These are phyloP conservation scores for Eupeodes corollae DNA, from an alignment of 1,140 invertebrate species.

Conservation along the genomic window DNA sequence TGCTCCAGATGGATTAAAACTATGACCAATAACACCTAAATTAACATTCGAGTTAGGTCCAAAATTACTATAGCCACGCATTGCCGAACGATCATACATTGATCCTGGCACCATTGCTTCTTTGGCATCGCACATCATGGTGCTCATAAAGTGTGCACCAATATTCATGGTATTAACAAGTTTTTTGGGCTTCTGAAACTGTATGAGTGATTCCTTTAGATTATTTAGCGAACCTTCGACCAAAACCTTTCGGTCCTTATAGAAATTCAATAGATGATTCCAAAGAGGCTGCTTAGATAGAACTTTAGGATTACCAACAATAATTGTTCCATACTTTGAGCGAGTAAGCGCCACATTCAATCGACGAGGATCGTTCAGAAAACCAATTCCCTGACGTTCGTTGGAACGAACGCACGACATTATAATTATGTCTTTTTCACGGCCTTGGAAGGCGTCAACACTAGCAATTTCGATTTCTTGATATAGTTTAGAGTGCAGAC, in stretches of 20 bases:
- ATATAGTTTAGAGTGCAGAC: conserved; percentile 91
- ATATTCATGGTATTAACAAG: conserved; percentile 88
- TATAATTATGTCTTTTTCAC: conserved; percentile 98
- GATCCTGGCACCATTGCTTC: conserved; percentile 80
- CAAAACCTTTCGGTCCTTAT: conserved; percentile 94
- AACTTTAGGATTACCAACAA: conserved; percentile 98
- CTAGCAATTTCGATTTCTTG: conserved; percentile 99
- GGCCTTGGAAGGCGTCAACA: conserved; percentile 95
- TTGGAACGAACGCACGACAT: conserved; percentile 93
- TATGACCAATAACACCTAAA: conserved; percentile 1
- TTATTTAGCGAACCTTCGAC: conserved; percentile 97
- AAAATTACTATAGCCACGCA: conserved; percentile 36
- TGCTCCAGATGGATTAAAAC: neutral
- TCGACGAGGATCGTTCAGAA: conserved; percentile 92
- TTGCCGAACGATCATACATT: conserved; percentile 56
- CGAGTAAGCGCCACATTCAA: conserved; percentile 96
- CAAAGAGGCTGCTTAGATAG: conserved; percentile 95
- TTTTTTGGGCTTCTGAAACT: conserved; percentile 95
- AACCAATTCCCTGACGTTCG: conserved; percentile 90
- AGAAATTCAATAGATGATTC: conserved; percentile 96
- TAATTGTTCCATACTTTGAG: conserved; percentile 95
- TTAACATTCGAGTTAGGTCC: neutral
- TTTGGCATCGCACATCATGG: conserved; percentile 83
- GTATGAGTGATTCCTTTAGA: conserved; percentile 91
- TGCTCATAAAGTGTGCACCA: conserved; percentile 94